Base-by-base conservation (phyloP, 2,797 vertebrate species). In the Remorina albescens region DNA sequence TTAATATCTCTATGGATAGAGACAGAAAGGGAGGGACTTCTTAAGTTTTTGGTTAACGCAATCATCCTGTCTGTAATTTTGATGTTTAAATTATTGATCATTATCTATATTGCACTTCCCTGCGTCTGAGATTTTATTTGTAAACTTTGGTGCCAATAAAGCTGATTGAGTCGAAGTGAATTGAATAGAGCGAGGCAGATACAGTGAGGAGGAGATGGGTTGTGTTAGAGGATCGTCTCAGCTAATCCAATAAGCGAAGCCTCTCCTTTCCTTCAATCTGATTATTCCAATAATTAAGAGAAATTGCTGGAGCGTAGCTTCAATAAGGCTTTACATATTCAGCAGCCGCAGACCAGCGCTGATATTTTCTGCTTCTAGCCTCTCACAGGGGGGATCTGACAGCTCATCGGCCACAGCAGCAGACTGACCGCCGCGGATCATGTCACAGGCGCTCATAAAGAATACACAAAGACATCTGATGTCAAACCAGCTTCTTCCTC, bases 241-340 rank as follows among this genome's bases (percentile, higher is more conserved):
- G 59, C 65, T 92, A 93, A 93, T 92, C 87, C 89, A 92, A 92
- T 93, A 88, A 90, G 73, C 23, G 76, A 65, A 86, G 83, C 87
- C 66, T 84, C 81, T 86, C 79, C 70, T 84, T 86, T 80, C 78
- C 82, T 86, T 86, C 80, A 81, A 93, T 94, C 86, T 82, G 88
- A 93, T 93, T 91, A 90, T 89, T 89, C 71, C 68, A 81, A 92
- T 89, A 91, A 94, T 94, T 91, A 92, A 92, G 91, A 90, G 90
- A 87, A 92, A 92, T 89, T 87, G 86, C 78, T 86, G 77, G 84
- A 90, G 87, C 73, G 64, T 37, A 67, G 81, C 74, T 89, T 85
- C 87, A 89, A 84, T 90, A 85, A 79, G 74, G 84, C 81, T 90
- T 88, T 89, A 85, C 87, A 90, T 90, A 90, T 90, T 90, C 89